phyloP scores from a whole-genome alignment of 2,113 vertebrate genomes.

The Clarias macrocephalus region DNA sequence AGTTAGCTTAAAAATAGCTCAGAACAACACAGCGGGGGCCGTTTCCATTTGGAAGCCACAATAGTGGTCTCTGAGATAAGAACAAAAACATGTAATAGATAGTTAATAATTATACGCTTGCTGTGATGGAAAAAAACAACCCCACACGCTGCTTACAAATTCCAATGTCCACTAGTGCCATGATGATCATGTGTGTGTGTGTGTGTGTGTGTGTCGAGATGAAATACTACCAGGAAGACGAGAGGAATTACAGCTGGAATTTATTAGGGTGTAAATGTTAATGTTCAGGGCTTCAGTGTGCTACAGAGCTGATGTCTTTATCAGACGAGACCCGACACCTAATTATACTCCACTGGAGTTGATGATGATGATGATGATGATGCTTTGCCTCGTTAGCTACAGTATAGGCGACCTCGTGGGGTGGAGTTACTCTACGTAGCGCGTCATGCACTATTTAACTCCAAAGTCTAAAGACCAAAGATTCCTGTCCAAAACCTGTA shows the following conservation, averaged over 20 bases:
- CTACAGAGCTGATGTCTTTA: conserved; percentile 18
- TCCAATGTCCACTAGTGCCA: not conserved
- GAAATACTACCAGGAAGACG: not conserved
- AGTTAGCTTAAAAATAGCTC: conserved; percentile 24
- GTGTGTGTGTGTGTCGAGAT: not conserved
- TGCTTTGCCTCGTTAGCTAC: not conserved
- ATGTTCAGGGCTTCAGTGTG: not conserved
- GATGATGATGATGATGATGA: not conserved
- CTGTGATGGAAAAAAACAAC: not conserved
- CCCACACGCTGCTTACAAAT: not conserved
- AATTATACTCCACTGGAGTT: not conserved
- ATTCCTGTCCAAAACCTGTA: no score
- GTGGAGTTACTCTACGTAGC: no score
- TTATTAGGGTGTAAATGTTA: conserved; percentile 40
- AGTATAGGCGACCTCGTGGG: not conserved
- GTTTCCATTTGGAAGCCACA: not conserved
- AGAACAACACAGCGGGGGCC: not conserved
- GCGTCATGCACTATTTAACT: no score
- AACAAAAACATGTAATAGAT: not conserved
- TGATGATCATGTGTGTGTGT: not conserved
- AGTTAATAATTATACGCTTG: conserved; percentile 12
- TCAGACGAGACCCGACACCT: conserved; percentile 23
- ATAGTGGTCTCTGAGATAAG: not conserved
- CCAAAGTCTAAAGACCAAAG: no score
- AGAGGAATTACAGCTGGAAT: conserved; percentile 14